These are phyloP conservation scores for Rhinopithecus roxellana DNA, from an alignment of 2,113 vertebrate genomes.

Conservation along the genomic window DNA sequence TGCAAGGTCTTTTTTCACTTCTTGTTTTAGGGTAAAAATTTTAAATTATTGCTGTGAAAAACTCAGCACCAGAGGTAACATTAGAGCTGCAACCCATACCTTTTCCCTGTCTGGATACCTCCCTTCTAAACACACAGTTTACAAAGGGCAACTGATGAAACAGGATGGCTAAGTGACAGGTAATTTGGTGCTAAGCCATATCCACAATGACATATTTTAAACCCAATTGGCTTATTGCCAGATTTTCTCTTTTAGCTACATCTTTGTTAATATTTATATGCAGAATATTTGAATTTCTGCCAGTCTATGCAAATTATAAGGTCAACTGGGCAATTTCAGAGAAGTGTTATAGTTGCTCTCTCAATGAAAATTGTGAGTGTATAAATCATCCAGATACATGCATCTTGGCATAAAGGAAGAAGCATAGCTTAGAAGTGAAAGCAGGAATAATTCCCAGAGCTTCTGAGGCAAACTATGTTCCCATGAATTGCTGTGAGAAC, in stretches of 20 bases:
- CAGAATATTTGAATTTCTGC: neutral
- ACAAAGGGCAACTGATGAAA: slow-evolving; percentile 54
- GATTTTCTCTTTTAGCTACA: slow-evolving; percentile 17
- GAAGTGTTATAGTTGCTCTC: neutral
- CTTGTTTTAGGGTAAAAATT: slow-evolving; percentile 22
- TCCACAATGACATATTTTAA: slow-evolving; percentile 62
- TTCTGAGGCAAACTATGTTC: neutral
- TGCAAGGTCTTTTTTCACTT: slow-evolving; percentile 47
- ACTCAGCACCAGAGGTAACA: slow-evolving; percentile 16
- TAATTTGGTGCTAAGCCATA: slow-evolving; percentile 63
- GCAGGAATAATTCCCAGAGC: neutral
- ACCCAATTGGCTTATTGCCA: slow-evolving; percentile 55
- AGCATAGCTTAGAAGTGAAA: neutral
- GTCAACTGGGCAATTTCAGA: slow-evolving; percentile 5
- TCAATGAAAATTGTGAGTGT: neutral
- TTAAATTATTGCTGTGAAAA: neutral
- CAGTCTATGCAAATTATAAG: slow-evolving; percentile 30
- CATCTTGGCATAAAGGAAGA: neutral
- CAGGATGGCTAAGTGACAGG: slow-evolving; percentile 61
- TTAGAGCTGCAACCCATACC: neutral
- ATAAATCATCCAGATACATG: neutral
- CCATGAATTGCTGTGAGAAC: neutral
- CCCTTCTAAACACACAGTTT: neutral
- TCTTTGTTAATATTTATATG: slow-evolving; percentile 37
- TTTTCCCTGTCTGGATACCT: neutral